These are phyloP conservation scores for Corvus moneduloides DNA, from an alignment of 2,113 vertebrate genomes.

Conservation along the genomic window DNA sequence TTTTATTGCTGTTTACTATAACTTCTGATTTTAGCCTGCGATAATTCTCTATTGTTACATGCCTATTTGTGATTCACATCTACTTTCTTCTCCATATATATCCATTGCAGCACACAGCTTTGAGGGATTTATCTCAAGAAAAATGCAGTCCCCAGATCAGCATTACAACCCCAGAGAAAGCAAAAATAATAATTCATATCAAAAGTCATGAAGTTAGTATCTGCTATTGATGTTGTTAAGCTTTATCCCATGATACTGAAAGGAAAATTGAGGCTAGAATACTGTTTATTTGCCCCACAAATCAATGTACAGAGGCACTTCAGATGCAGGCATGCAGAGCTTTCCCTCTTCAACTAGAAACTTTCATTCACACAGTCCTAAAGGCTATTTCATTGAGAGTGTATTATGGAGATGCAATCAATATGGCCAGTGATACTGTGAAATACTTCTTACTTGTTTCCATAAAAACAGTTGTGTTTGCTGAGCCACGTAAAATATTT, in stretches of 20 bases:
- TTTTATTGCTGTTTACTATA: neutral
- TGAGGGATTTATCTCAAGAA: neutral
- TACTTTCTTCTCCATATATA: neutral
- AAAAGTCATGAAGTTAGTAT: neutral
- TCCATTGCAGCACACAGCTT: neutral
- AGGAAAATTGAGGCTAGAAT: neutral
- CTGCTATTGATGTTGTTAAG: neutral
- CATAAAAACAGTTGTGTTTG: neutral
- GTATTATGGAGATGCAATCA: neutral
- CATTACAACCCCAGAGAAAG: neutral
- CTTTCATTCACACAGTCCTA: neutral
- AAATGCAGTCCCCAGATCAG: neutral
- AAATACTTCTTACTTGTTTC: constrained; percentile 11
- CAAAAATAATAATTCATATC: neutral
- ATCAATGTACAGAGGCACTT: neutral
- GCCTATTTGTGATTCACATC: neutral
- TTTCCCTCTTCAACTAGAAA: neutral
- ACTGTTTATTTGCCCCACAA: neutral
- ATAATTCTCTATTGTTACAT: neutral
- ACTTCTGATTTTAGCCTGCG: neutral
- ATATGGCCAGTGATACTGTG: neutral
- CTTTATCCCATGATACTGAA: neutral
- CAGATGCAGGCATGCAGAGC: neutral
- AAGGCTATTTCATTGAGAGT: neutral
- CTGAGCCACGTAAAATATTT: neutral